phyloP scores from a whole-genome alignment of 2,888 invertebrate genomes.

The Amphipyra berbera region DNA sequence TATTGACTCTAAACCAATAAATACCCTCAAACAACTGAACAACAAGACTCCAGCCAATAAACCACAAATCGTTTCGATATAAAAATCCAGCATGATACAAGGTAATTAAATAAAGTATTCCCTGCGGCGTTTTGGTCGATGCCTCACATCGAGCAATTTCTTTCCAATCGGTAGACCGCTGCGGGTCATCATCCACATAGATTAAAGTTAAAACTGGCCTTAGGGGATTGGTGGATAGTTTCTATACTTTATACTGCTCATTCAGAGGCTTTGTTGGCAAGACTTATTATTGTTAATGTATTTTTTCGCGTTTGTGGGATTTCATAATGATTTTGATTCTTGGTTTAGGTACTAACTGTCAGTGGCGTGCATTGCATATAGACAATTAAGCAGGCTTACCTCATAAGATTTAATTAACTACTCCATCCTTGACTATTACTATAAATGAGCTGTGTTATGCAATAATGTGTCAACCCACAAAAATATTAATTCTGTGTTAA shows the following conservation, averaged over 20 bases:
- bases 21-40: conserved; percentile 36
- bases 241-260: conserved; percentile 39
- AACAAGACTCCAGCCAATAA: conserved; percentile 30
- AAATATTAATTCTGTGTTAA: no score
- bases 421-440: no score
- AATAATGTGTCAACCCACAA: no score
- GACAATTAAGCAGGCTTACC: no score
- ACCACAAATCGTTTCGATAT: conserved; percentile 42
- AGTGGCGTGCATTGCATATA: no score
- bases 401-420: no score
- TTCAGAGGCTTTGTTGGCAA: conserved; percentile 22
- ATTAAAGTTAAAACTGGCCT: conserved; percentile 61
- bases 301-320: conserved; percentile 4
- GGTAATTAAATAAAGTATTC: conserved; percentile 57
- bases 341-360: background rate
- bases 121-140: conserved; percentile 45
- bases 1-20: no score
- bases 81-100: conserved; percentile 49
- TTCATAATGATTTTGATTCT: background rate
- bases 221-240: conserved; percentile 39
- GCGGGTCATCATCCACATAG: conserved; percentile 46
- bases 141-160: conserved; percentile 54
- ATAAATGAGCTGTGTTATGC: no score
- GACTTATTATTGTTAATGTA: conserved; percentile 11
- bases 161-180: conserved; percentile 54